Conservation (phyloP, 1,140 invertebrate species). For the Andrena cerasifolii region DNA sequence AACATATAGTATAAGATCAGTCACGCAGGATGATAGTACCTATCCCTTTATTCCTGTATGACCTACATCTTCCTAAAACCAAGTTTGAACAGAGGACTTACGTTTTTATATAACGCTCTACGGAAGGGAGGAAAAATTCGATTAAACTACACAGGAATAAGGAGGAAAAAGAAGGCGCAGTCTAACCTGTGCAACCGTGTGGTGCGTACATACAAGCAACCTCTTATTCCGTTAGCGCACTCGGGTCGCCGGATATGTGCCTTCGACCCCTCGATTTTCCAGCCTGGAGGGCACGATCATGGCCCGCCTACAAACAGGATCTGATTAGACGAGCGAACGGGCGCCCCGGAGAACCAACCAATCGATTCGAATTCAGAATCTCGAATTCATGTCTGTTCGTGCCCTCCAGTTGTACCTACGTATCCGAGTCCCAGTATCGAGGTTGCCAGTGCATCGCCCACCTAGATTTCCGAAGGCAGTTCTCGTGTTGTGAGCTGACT, state of each 20-base stretch:
- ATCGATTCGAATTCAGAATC: conserved; percentile 74
- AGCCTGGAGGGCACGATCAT: conserved; percentile 65
- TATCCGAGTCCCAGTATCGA: conserved; percentile 3
- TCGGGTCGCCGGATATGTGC: conserved; percentile 19
- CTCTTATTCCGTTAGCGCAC: conserved; percentile 53
- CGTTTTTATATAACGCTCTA: neutral
- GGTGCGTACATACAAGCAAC: conserved; percentile 34
- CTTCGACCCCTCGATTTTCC: conserved; percentile 67
- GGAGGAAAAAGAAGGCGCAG: neutral
- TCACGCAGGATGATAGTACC: too few relatives aligned
- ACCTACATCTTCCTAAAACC: too few relatives aligned
- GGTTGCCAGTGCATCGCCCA: conserved; percentile 12
- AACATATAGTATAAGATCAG: too few relatives aligned
- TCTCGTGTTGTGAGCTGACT: conserved; percentile 44
- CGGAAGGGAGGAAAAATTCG: neutral
- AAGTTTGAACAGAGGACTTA: too few relatives aligned
- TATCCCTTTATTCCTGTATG: too few relatives aligned
- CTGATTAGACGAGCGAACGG: conserved; percentile 69
- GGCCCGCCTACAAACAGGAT: conserved; percentile 74
- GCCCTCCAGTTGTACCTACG: conserved; percentile 43
- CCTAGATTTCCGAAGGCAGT: conserved; percentile 42
- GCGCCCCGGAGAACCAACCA: conserved; percentile 55
- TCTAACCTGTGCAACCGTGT: conserved; percentile 7
- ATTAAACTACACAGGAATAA: neutral
- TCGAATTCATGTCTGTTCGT: conserved; percentile 70